phyloP scores from a whole-genome alignment of 64 coral and sea anemone species.

The Hydrozoanthus tunicans region DNA sequence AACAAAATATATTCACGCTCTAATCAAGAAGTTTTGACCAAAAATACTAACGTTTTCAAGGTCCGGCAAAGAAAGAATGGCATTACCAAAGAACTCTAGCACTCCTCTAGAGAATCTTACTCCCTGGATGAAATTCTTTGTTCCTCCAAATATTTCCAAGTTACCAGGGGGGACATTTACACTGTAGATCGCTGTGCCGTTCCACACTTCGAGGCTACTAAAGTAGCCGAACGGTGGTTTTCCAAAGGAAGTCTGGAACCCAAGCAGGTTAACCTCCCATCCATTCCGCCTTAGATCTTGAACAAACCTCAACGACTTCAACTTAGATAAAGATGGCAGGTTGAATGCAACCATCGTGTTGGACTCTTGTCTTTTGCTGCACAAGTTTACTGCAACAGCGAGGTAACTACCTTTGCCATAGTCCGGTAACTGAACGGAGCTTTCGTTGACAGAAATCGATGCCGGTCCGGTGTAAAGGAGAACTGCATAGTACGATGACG shows the following conservation, averaged over 20 bases:
- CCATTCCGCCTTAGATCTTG: neutral
- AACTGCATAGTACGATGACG: conserved; percentile 38
- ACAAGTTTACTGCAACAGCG: conserved; percentile 34
- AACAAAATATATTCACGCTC: too few relatives aligned
- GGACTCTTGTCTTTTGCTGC: neutral
- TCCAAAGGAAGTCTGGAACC: conserved; percentile 26
- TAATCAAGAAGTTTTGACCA: too few relatives aligned
- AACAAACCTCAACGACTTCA: conserved; percentile 5
- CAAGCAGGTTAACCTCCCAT: conserved; percentile 26
- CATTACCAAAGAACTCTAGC: conserved; percentile 20
- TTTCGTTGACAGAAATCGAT: conserved; percentile 37
- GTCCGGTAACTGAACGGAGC: conserved; percentile 14
- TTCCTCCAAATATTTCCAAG: conserved; percentile 49
- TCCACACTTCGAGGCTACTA: neutral
- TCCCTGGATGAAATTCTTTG: conserved; percentile 12
- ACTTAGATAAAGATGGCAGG: neutral
- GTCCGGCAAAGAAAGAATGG: conserved; percentile 16
- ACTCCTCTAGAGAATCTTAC: conserved; percentile 23
- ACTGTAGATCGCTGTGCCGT: conserved; percentile 1
- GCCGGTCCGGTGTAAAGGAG: conserved; percentile 39
- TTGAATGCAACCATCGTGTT: conserved; percentile 31
- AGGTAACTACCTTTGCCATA: conserved; percentile 39
- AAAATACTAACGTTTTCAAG: conserved; percentile 35
- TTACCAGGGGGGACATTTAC: conserved; percentile 23
- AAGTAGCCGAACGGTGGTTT: conserved; percentile 18